Evolutionary conservation across 2,113 vertebrate species (phyloP).

Genomic region (Brachypodius melanocephalos): DNA sequence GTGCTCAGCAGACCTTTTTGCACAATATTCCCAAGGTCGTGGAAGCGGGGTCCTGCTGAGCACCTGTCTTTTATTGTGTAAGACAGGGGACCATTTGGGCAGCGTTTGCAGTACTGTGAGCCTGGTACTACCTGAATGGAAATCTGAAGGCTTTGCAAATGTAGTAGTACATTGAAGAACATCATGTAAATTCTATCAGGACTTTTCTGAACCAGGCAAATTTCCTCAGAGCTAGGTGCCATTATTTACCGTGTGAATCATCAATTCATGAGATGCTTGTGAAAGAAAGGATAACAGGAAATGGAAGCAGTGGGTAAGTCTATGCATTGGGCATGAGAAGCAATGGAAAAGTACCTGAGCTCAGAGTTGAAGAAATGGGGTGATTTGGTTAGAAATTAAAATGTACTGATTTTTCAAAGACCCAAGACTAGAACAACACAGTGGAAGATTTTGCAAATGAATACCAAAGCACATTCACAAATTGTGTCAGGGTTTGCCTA

Average conservation of each 20-base stretch:
- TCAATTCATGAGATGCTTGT: background rate
- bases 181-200: background rate
- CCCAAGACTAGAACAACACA: background rate
- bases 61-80: slow-evolving; percentile 27
- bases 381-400: background rate
- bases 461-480: background rate
- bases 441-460: background rate
- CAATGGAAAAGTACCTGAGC: background rate
- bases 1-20: background rate
- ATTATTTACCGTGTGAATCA: background rate
- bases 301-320: background rate
- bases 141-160: background rate
- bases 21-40: slow-evolving; percentile 47
- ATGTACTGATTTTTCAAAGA: background rate
- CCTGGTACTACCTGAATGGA: background rate
- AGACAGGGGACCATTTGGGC: background rate
- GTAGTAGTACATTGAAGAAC: background rate
- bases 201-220: fast-evolving
- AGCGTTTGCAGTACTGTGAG: background rate
- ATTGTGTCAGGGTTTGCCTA: background rate
- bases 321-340: background rate
- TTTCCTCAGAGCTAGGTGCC: background rate
- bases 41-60: background rate
- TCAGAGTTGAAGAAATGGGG: background rate
- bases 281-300: background rate